Percentiles rank a stretch among this genome's conserved stretches.
These are phyloP conservation scores for Acheta domesticus DNA, from an alignment of 2,888 invertebrate genomes.

Conservation along the genomic window DNA sequence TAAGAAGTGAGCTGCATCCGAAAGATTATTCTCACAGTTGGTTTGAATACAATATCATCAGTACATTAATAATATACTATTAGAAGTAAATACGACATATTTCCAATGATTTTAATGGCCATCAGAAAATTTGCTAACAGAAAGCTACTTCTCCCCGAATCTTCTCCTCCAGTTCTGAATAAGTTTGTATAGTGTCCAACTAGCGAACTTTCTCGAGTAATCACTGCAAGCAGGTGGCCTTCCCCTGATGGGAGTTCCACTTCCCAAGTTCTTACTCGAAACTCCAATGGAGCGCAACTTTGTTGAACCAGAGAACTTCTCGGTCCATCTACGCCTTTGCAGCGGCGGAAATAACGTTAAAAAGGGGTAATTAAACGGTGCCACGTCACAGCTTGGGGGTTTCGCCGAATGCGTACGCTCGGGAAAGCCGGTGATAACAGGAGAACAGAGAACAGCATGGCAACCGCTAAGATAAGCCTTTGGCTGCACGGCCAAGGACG, in stretches of 20 bases:
- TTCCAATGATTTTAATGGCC: too few species aligned
- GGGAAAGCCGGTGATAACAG: too few species aligned
- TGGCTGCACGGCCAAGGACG: too few species aligned
- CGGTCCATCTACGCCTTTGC: conserved; percentile 18
- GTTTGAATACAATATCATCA: too few species aligned
- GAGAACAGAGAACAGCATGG: too few species aligned
- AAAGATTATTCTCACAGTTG: too few species aligned
- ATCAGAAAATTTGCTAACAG: too few species aligned
- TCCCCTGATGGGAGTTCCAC: conserved; percentile 1
- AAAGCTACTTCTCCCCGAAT: too few species aligned
- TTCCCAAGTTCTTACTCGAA: conserved; percentile 9
- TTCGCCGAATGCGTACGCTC: not conserved
- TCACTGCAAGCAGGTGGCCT: not conserved
- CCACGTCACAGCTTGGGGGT: not conserved
- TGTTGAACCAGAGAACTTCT: not conserved
- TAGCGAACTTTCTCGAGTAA: not conserved
- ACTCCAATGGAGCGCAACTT: conserved; percentile 18
- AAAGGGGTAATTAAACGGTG: not conserved
- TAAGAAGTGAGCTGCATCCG: too few species aligned
- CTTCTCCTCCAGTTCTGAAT: not conserved
- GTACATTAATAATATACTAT: too few species aligned
- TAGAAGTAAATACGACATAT: too few species aligned
- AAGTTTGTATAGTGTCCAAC: not conserved
- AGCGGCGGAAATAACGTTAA: not conserved
- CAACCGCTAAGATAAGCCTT: too few species aligned